Percentiles rank a stretch among this genome's conserved stretches.
These are phyloP conservation scores for Luffia ferchaultella DNA, from an alignment of 2,888 invertebrate species.

Conservation along the genomic window DNA sequence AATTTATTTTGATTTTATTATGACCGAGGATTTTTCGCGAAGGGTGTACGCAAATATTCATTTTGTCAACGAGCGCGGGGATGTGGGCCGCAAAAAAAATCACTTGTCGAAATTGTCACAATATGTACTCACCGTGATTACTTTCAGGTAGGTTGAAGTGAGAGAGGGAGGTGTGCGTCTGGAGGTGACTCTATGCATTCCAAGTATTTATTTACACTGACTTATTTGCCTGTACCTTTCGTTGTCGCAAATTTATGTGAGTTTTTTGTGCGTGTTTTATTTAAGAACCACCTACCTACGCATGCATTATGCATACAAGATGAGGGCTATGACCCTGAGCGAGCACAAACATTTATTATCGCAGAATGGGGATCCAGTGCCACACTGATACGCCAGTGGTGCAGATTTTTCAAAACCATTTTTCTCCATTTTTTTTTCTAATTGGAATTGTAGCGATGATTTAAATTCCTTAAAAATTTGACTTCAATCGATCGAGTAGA, in stretches of 20 bases:
- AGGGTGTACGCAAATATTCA: not conserved
- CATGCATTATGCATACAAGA: too few species aligned
- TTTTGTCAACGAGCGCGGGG: not conserved
- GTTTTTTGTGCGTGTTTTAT: not conserved
- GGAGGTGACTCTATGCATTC: not conserved
- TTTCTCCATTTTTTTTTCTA: too few species aligned
- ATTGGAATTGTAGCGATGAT: too few species aligned
- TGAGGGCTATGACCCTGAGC: too few species aligned
- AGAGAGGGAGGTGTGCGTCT: not conserved
- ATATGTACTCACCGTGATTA: not conserved
- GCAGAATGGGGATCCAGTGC: not conserved
- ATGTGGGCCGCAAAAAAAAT: not conserved
- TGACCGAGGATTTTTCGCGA: not conserved
- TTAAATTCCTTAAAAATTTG: too few species aligned
- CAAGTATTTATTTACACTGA: not conserved
- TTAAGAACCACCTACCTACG: not conserved
- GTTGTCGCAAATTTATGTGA: not conserved
- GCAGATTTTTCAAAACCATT: too few species aligned
- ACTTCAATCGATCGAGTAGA: too few species aligned
- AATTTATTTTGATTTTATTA: not conserved
- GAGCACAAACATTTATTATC: not conserved
- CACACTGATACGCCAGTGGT: too few species aligned
- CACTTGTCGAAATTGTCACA: not conserved
- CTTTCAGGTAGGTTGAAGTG: not conserved
- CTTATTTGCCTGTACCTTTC: not conserved